Evolutionary conservation across 2,113 vertebrate species (phyloP), one percentile per base, ranked within the genome.

Genomic region (Fulica atra): DNA sequence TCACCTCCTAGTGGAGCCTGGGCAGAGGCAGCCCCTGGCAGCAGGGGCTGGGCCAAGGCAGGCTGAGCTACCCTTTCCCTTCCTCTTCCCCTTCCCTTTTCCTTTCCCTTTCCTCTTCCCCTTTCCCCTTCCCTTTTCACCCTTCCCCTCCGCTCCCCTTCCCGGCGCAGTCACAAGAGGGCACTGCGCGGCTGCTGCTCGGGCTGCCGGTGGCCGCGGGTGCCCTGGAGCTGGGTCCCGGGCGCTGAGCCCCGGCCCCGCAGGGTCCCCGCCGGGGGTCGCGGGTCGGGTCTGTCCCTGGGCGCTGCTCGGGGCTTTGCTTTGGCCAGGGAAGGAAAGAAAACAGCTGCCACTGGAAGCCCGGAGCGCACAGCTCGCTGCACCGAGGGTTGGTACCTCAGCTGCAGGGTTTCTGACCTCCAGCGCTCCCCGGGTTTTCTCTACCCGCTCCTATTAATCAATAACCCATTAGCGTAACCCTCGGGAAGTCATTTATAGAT

Each of bases 381-480:
- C 44, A 18, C 17, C 44, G 17, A 18, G 44, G 44, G 44, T 17
- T 40, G 40, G 15, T 94, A 95, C 95, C 88, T 80, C 16, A 91
- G 90, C 93, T 93, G 53, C 66, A 56, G 95, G 82, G 86, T 90
- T 97, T 86, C 82, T 76, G 88, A 68, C 84, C 71, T 61, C 81
- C 50, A 72, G 85, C 5, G 46, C 79, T 83, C 86, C 87, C 88
- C 74, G 10, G 51, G 76, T 93, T 86, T 88, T 91, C 71, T 91
- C 81, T 96, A 23, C 70, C 5, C 20, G 91, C 91, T 69, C 74
- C 80, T 72, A 94, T 94, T 93, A 92, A 95, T 96, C 96, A 94
- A 61, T 96, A 96, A 95, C 48, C 89, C 94, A 72, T 85, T 95
- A 95, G 87, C 81, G 83, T 77, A 91, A 93, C 64, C 42, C 89